Conservation (phyloP, 2,888 invertebrate genomes). For the Pollenia griseotomentosa region DNA sequence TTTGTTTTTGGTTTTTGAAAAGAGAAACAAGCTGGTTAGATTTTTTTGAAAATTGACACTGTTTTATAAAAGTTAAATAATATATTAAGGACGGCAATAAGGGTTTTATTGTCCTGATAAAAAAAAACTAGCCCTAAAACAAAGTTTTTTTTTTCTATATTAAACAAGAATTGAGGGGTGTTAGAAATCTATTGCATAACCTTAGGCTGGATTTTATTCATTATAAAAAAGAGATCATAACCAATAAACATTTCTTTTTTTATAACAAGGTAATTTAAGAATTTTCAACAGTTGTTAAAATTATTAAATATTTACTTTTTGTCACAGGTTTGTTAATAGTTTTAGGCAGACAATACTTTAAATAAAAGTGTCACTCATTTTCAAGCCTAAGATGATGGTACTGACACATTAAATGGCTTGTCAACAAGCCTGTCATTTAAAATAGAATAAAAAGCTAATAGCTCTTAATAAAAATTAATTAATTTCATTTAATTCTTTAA, state of each 20-base stretch:
- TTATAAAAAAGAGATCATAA: slow-evolving; percentile 57
- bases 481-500: neutral
- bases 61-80: slow-evolving; percentile 52
- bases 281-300: slow-evolving; percentile 68
- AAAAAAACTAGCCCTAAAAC: neutral
- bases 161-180: neutral
- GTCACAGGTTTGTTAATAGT: slow-evolving; percentile 9
- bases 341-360: neutral
- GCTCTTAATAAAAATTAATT: slow-evolving; percentile 50
- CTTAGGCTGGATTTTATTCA: neutral
- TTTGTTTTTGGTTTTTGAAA: slow-evolving; percentile 15
- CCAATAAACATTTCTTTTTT: slow-evolving; percentile 67
- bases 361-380: slow-evolving; percentile 31
- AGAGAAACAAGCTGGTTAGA: neutral
- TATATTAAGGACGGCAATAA: slow-evolving; percentile 55
- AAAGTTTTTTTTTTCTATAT: neutral
- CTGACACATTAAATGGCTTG: slow-evolving; percentile 41
- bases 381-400: slow-evolving; percentile 14
- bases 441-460: slow-evolving; percentile 53
- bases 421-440: slow-evolving; percentile 45
- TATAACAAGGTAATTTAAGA: slow-evolving; percentile 66
- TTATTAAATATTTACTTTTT: slow-evolving; percentile 66
- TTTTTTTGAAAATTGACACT: slow-evolving; percentile 67
- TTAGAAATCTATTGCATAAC: neutral
- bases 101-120: slow-evolving; percentile 26